Evolutionary conservation across 2,888 invertebrate species (phyloP).

Genomic region (Melieria picta): DNA sequence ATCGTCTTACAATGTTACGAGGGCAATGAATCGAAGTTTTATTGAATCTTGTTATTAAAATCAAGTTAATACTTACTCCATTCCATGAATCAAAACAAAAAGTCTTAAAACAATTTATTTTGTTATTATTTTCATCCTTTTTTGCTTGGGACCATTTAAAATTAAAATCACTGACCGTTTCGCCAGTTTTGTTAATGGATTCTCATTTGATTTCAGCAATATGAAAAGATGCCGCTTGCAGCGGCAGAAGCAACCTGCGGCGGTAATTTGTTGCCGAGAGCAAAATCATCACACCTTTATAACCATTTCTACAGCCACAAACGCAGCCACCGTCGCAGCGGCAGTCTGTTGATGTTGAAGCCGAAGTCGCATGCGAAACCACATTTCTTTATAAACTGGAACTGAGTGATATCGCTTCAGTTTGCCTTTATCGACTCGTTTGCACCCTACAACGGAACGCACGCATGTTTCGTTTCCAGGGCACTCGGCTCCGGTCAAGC

Average conservation of each 20-base stretch:
- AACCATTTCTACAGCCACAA: background rate
- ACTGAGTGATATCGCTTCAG: too few relatives aligned
- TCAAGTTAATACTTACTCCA: slow-evolving; percentile 11
- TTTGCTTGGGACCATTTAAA: slow-evolving; percentile 18
- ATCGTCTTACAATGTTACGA: too few relatives aligned
- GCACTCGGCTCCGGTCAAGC: too few relatives aligned
- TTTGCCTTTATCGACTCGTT: too few relatives aligned
- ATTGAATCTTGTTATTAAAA: slow-evolving; percentile 15
- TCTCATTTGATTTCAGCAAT: slow-evolving; percentile 43
- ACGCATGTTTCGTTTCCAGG: too few relatives aligned
- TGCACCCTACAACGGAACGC: too few relatives aligned
- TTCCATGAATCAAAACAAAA: slow-evolving; percentile 7
- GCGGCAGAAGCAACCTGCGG: slow-evolving; percentile 45
- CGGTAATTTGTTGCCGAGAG: slow-evolving; percentile 52
- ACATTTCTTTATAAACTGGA: too few relatives aligned
- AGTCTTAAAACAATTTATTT: background rate
- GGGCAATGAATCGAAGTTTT: background rate
- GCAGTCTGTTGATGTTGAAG: too few relatives aligned
- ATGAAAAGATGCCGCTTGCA: slow-evolving; percentile 49
- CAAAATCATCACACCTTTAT: slow-evolving; percentile 51
- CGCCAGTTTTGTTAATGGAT: slow-evolving; percentile 42
- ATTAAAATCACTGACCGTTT: slow-evolving; percentile 41
- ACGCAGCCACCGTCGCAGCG: too few relatives aligned
- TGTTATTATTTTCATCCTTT: slow-evolving; percentile 2
- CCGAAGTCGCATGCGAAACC: too few relatives aligned